phyloP scores from a whole-genome alignment of 35 echinoderm and acorn worm species.

The Stichopus chloronotus region DNA sequence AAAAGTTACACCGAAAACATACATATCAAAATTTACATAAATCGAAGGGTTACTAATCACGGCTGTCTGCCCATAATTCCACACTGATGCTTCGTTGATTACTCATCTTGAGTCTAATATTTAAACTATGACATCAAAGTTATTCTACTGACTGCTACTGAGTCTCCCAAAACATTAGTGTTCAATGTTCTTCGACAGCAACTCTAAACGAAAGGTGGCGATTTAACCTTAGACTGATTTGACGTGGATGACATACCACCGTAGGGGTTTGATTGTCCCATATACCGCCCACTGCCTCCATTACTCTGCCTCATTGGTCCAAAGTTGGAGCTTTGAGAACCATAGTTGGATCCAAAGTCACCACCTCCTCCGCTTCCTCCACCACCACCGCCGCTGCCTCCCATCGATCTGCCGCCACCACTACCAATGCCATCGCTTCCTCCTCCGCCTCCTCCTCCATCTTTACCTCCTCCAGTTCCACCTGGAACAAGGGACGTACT shows the following conservation, averaged over 20 bases:
- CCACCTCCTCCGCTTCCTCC: neutral
- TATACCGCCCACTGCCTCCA: conserved; percentile 22
- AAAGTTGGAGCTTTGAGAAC: conserved; percentile 37
- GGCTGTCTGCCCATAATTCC: neutral
- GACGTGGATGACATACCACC: conserved; percentile 13
- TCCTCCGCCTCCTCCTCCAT: neutral
- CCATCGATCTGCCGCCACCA: neutral
- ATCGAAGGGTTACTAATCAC: neutral
- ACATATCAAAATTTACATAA: neutral
- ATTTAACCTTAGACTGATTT: neutral
- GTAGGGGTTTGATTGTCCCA: conserved; percentile 34
- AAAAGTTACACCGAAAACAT: neutral
- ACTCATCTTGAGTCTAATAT: neutral
- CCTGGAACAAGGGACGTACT: conserved; percentile 20
- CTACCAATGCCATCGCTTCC: neutral
- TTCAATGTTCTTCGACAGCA: too few relatives aligned
- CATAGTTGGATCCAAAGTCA: conserved; percentile 53
- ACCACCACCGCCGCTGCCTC: neutral
- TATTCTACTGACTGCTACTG: too few relatives aligned
- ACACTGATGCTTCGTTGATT: neutral
- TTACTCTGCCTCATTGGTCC: conserved; percentile 49
- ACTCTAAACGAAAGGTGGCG: neutral
- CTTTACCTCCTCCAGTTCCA: conserved; percentile 1
- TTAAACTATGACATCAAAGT: neutral
- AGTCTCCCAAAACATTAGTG: too few relatives aligned